Evolutionary conservation across 2,113 vertebrate species (phyloP).

Genomic region (Sylvilagus bachmani): DNA sequence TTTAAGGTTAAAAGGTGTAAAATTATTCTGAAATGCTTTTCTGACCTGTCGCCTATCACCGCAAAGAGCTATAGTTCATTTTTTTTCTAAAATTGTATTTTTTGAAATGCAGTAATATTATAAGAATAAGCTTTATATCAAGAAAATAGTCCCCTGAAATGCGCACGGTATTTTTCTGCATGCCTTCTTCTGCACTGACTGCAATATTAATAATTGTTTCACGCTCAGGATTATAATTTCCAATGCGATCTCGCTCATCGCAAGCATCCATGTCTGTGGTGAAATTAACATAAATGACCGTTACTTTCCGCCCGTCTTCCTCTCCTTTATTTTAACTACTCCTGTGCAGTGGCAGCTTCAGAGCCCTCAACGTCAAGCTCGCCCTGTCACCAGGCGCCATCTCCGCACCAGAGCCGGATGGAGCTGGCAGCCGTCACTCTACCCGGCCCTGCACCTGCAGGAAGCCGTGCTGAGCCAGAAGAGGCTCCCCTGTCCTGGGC

Average conservation of each 20-base stretch:
- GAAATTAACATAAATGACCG: slow-evolving; percentile 83
- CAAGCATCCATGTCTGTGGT: slow-evolving; percentile 62
- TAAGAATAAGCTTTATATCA: slow-evolving; percentile 85
- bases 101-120: slow-evolving; percentile 89
- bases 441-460: slow-evolving; percentile 64
- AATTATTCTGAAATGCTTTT: slow-evolving; percentile 95
- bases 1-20: slow-evolving; percentile 95
- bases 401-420: slow-evolving; percentile 78
- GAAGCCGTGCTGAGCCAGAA: too few species aligned
- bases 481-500: too few species aligned
- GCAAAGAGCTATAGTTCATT: slow-evolving; percentile 90
- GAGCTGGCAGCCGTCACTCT: slow-evolving; percentile 77
- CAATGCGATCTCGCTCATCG: slow-evolving; percentile 74
- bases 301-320: slow-evolving; percentile 21
- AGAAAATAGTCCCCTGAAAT: slow-evolving; percentile 85
- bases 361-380: slow-evolving; percentile 84
- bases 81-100: slow-evolving; percentile 89
- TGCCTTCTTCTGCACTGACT: slow-evolving; percentile 40
- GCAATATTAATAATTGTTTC: slow-evolving; percentile 73
- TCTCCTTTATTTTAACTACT: slow-evolving; percentile 51
- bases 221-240: slow-evolving; percentile 80
- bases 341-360: slow-evolving; percentile 76
- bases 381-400: slow-evolving; percentile 76
- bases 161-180: slow-evolving; percentile 78
- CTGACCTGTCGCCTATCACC: slow-evolving; percentile 93